A percentile compares a stretch with the other conserved stretches of the same genome.
phyloP scores from a whole-genome alignment of 2,113 vertebrate species.

The Chaetura pelagica region DNA sequence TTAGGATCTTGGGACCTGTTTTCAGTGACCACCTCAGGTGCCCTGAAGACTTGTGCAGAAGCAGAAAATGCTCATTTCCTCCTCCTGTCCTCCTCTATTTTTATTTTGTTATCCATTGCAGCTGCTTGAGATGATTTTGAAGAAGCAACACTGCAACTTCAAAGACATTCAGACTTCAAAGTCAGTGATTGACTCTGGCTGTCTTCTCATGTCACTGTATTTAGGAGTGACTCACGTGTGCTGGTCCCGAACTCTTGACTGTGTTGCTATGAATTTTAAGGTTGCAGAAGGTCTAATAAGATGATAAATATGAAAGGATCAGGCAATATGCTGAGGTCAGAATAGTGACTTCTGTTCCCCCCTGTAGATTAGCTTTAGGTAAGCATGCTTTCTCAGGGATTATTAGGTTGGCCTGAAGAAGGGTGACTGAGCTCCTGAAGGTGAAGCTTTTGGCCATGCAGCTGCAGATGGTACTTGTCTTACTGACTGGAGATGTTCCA shows the following conservation, averaged over 20 bases:
- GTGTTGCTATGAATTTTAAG: neutral
- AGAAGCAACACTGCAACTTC: neutral
- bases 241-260: fast-evolving
- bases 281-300: neutral
- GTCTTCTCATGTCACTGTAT: neutral
- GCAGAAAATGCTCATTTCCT: neutral
- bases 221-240: fast-evolving
- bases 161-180: neutral
- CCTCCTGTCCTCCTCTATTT: neutral
- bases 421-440: too few species aligned
- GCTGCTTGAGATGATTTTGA: neutral
- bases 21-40: too few species aligned
- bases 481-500: neutral
- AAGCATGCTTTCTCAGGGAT: neutral
- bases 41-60: neutral
- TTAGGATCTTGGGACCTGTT: neutral
- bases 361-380: neutral
- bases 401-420: neutral
- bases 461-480: neutral
- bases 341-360: neutral
- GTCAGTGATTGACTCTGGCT: neutral
- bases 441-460: neutral
- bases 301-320: neutral
- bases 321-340: too few species aligned
- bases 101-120: neutral